Base-by-base conservation (phyloP, 2,888 invertebrate species). In the Stramonita haemastoma region DNA sequence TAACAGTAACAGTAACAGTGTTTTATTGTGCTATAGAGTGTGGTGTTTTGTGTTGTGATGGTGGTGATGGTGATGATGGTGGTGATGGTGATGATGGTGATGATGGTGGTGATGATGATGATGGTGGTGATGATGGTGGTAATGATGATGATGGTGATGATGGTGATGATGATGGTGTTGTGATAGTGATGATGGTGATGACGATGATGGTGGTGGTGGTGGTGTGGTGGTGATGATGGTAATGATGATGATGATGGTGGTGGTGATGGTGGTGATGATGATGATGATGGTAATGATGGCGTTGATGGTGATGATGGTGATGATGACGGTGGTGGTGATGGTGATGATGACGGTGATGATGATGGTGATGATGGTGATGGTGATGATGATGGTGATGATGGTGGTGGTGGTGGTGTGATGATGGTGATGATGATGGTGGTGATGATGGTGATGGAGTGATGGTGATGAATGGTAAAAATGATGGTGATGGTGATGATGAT, bases 341-440 rank as follows among this genome's bases (percentile, higher is more conserved):
- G 26, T 79, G 22, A 79, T 79, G 79, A 79, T 79, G 79, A 79
- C 22, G 22, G 79, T 32, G 32, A n/a, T 79, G 79, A 29, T 32
- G 32, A n/a, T 79, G n/a, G 22, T 32, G 32, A 79, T 79, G 79
- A 79, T 79, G 32, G 8, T 79, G 79, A 79, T 79, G 79, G 22
- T 32, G 32, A 32, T 32, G 32, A n/a, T 79, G 79, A 5, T 83
- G 57, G 0, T 88, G 46, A 0, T 88, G 17, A 83, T 46, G 81
- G 2, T 88, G 57, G 6, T 88, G 56, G n/a, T 81, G n/a, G 46
- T 88, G n/a, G n/a, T n/a, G n/a, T n/a, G 57, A 0, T 83, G 57
- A 29, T 83, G 81, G 22, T 0, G 56, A 88, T 81, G 79, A 88
- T 81, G 57, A 17, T 88, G 56, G 46, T 88, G 57, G 19, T 88